Base-by-base conservation (phyloP, 1,140 invertebrate genomes). In the Solen grandis region DNA sequence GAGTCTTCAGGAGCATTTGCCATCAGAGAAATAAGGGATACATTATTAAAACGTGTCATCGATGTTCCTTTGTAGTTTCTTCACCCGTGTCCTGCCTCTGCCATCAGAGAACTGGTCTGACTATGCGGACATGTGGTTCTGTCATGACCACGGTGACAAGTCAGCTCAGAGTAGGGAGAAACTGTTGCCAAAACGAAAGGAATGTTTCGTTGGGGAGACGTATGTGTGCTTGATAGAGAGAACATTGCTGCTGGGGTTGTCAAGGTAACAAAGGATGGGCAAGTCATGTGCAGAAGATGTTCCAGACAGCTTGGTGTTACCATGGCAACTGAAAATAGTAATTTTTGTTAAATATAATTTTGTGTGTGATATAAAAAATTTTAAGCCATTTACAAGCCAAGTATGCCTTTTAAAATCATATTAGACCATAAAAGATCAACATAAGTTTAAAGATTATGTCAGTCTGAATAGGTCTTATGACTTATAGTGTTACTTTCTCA, bases 101-200 rank as follows among this genome's bases (percentile, higher is more conserved):
- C 86, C 86, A 54, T 81, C 85, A 54, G 86, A 88, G 57, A 88
- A 86, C 46, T 88, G 86, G 86, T 84, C 86, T 27, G 86, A 88
- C 54, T 83, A 84, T 70, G 81, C 86, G 29, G 86, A 88, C 66
- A 86, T 85, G 50, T 88, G 86, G 86, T 88, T 88, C 62, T 88
- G 86, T 81, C 85, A 86, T 75, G 83, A 85, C 68, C 86, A 87
- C 62, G 74, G 54, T 5, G 36, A 82, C 54, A n/a, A 74, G 5
- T 52, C 76, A 13, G 1, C 35, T 16, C 57, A 57, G 29, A 35
- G 75, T 29, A 76, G 62, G 62, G 31, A 46, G 27, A 65, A n/a
- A 13, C 55, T 86, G 35, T 35, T 72, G 2, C 85, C 85, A 16
- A 79, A 83, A 41, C 54, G 63, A 4, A 76, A 69, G 19, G 85